Base-by-base conservation (phyloP, 2,888 invertebrate genomes). In the Aphodius granarius region DNA sequence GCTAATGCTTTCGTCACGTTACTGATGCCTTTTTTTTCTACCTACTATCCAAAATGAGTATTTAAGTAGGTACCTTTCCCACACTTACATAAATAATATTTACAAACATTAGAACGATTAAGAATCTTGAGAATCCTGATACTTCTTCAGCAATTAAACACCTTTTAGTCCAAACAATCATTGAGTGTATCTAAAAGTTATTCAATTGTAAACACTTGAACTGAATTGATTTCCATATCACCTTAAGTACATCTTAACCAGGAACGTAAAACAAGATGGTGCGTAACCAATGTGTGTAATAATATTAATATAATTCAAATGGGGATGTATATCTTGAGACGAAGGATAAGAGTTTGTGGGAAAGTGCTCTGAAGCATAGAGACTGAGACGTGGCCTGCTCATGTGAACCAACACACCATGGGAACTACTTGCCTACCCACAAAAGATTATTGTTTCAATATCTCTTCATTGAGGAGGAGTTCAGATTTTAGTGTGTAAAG, bases 321-420 rank as follows among this genome's bases (percentile, higher is more conserved):
- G 43, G 63, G 72, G 16, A 43, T n/a, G 17, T 13, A 66, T 72
- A 63, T 72, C 62, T 72, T 43, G 6, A n/a, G 20, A 68, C 21
- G 19, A 21, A 20, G 68, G 68, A 68, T 68, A 21, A 68, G 68
- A 13, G n/a, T 20, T 72, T 76, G 78, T 78, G 78, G 78, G 78
- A 78, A 78, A 73, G 75, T 73, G 75, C 78, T 43, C 16, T 73
- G 66, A 73, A 73, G 78, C 78, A 75, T 78, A 73, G 1, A 43
- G 43, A 43, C 6, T 6, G 43, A 43, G 43, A 43, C 43, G 43
- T 73, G 75, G 70, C 74, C 68, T 18, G 72, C 72, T 66, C 78
- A 78, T 78, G 76, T 75, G 76, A 78, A 78, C 78, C 75, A 72
- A 75, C 70, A 19, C 73, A 63, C 71, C 68, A 20, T 68, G 68